phyloP scores from a whole-genome alignment of 2,888 invertebrate genomes.

The Magallana nippona region DNA sequence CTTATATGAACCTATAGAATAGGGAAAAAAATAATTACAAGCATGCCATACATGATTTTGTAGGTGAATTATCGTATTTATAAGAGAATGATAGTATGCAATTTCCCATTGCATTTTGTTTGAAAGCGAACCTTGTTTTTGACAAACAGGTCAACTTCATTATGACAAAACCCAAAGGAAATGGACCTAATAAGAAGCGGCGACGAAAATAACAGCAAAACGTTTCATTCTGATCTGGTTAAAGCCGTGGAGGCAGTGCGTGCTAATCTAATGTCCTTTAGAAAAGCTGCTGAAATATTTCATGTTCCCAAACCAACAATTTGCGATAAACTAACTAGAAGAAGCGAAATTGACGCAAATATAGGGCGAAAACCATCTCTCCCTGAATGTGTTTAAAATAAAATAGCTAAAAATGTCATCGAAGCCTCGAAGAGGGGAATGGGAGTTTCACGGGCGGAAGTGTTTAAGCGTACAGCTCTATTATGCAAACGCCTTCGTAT shows the following conservation, averaged over 20 bases:
- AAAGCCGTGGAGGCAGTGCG: constrained; percentile 43
- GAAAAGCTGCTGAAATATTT: constrained; percentile 32
- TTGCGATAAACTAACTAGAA: constrained; percentile 39
- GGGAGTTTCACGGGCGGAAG: constrained; percentile 41
- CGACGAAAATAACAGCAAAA: constrained; percentile 26
- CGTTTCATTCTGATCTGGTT: constrained; percentile 32
- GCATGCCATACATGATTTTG: too few species aligned
- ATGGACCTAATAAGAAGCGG: background rate
- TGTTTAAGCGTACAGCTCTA: constrained; percentile 22
- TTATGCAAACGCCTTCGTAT: constrained; percentile 5
- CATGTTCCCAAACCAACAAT: constrained; percentile 44
- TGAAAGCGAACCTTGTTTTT: constrained; percentile 35
- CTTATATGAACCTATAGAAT: too few species aligned
- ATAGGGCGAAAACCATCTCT: constrained; percentile 29
- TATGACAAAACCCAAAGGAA: background rate
- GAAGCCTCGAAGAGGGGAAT: constrained; percentile 44
- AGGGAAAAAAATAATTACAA: too few species aligned
- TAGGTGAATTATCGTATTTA: too few species aligned
- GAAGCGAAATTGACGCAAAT: constrained; percentile 33
- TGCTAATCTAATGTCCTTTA: constrained; percentile 40
- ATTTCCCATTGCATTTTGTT: too few species aligned
- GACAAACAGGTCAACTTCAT: background rate
- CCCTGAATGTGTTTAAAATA: constrained; percentile 37
- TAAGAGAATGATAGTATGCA: too few species aligned
- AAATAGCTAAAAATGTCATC: constrained; percentile 42